These are phyloP conservation scores for Electrona antarctica DNA, from an alignment of 2,113 vertebrate genomes.

Conservation along the genomic window DNA sequence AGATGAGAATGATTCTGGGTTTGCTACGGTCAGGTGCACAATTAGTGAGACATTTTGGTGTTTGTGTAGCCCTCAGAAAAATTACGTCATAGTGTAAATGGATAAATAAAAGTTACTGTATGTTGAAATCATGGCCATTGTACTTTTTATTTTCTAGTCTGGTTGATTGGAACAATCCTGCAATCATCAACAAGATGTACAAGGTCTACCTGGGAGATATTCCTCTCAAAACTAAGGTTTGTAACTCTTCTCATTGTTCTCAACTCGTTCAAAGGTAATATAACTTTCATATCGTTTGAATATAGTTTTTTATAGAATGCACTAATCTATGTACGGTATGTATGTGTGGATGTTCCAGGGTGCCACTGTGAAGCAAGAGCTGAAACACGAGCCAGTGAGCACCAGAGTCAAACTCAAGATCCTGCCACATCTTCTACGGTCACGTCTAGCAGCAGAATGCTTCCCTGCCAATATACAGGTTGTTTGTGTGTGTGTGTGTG, in stretches of 20 bases:
- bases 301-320: too few relatives aligned
- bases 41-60: not conserved
- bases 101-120: not conserved
- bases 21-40: not conserved
- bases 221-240: slow-evolving; percentile 96
- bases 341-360: slow-evolving; percentile 75
- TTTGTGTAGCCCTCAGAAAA: not conserved
- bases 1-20: not conserved
- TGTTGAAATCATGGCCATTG: not conserved
- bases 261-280: not conserved
- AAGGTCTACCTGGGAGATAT: slow-evolving; percentile 98
- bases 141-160: slow-evolving; percentile 79
- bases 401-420: slow-evolving; percentile 98
- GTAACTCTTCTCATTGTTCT: slow-evolving; percentile 19
- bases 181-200: slow-evolving; percentile 96
- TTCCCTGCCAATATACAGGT: slow-evolving; percentile 99
- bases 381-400: slow-evolving; percentile 96
- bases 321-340: not conserved
- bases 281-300: not conserved
- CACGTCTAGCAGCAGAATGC: slow-evolving; percentile 91
- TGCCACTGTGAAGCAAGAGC: slow-evolving; percentile 89
- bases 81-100: not conserved
- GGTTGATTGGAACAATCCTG: slow-evolving; percentile 97
- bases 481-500: not conserved
- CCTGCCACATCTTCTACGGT: slow-evolving; percentile 93